Conservation (phyloP, 2,113 vertebrate species). For the Phaethon lepturus region DNA sequence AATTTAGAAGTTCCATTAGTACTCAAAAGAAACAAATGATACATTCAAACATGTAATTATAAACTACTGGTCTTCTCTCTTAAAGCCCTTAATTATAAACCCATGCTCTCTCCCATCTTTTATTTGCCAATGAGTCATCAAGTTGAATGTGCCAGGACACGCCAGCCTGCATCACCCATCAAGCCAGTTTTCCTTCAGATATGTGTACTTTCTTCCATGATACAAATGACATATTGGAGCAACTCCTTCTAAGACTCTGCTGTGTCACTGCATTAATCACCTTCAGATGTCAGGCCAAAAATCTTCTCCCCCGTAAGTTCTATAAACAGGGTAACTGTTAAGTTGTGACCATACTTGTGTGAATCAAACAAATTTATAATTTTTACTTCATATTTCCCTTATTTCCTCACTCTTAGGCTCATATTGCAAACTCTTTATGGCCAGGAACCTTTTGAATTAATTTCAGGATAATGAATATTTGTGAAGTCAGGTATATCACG, state of each 20-base stretch:
- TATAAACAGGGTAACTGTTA: not conserved
- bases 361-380: not conserved
- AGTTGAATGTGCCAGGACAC: not conserved
- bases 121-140: not conserved
- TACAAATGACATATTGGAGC: not conserved
- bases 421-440: not conserved
- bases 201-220: not conserved
- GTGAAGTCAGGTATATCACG: not conserved
- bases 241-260: not conserved
- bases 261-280: not conserved
- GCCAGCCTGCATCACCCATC: not conserved
- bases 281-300: not conserved
- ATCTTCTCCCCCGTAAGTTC: not conserved
- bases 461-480: not conserved
- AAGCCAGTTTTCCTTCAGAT: not conserved
- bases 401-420: not conserved
- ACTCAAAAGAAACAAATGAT: not conserved
- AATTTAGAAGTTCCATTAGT: not conserved
- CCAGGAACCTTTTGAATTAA: not conserved
- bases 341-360: not conserved
- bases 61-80: not conserved
- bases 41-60: not conserved
- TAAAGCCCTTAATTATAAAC: not conserved
- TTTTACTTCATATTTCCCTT: not conserved
- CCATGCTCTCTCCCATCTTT: not conserved